Conservation (phyloP, 2,888 invertebrate species). For the Schizotus pectinicornis region DNA sequence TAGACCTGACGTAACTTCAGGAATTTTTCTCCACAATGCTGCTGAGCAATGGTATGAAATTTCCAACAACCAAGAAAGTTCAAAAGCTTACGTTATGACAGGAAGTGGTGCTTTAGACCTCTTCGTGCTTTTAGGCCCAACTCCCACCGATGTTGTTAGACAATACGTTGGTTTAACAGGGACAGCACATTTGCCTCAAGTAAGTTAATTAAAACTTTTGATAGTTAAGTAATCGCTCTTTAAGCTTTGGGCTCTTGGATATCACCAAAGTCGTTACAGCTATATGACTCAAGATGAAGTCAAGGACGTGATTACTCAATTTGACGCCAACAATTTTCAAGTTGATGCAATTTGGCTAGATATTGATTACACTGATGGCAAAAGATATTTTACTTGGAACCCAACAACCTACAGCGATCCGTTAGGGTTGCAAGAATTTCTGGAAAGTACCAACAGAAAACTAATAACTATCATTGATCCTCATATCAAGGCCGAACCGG, state of each 20-base stretch:
- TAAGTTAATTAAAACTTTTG: slow-evolving; percentile 50
- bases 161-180: slow-evolving; percentile 71
- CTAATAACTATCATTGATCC: slow-evolving; percentile 94
- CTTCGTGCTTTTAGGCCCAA: slow-evolving; percentile 87
- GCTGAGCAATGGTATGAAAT: slow-evolving; percentile 98
- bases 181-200: slow-evolving; percentile 21
- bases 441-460: slow-evolving; percentile 74
- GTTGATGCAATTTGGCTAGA: slow-evolving; percentile 96
- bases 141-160: slow-evolving; percentile 79
- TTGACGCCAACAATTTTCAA: slow-evolving; percentile 89
- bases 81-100: slow-evolving; percentile 85
- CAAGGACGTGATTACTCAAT: slow-evolving; percentile 75
- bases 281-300: slow-evolving; percentile 93
- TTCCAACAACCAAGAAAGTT: slow-evolving; percentile 58
- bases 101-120: slow-evolving; percentile 92
- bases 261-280: slow-evolving; percentile 29
- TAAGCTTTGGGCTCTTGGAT: slow-evolving; percentile 25
- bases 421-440: slow-evolving; percentile 67
- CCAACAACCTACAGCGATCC: slow-evolving; percentile 84
- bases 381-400: slow-evolving; percentile 96
- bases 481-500: slow-evolving; percentile 74
- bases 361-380: slow-evolving; percentile 95
- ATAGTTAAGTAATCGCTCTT: neutral
- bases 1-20: slow-evolving; percentile 49
- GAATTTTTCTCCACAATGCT: slow-evolving; percentile 74